Evolutionary conservation across 92 coral and sea anemone genomes (phyloP).

Genomic region (Epizoanthus stellaris): DNA sequence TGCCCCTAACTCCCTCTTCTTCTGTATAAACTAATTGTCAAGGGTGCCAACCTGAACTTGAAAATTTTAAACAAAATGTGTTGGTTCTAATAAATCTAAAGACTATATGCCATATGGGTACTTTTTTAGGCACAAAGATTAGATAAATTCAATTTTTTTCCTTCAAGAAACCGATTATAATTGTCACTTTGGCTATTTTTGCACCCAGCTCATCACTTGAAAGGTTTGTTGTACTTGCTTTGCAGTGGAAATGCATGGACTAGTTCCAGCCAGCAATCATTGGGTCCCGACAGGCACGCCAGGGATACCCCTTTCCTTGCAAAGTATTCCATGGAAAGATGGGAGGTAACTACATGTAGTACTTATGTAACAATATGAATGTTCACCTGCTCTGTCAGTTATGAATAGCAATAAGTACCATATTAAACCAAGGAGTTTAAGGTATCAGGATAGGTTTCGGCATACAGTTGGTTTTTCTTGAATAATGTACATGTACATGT

Average conservation of each 20-base stretch:
- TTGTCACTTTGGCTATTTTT: not conserved
- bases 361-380: not conserved
- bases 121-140: too few species aligned
- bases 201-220: not conserved
- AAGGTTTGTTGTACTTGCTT: not conserved
- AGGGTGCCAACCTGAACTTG: too few species aligned
- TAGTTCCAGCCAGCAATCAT: slow-evolving; percentile 65
- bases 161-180: not conserved
- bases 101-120: too few species aligned
- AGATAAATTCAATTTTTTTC: not conserved
- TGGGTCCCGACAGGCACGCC: slow-evolving; percentile 88
- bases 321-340: slow-evolving; percentile 92
- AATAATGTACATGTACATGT: too few species aligned
- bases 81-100: too few species aligned
- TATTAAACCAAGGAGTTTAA: too few species aligned
- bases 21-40: too few species aligned
- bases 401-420: not conserved
- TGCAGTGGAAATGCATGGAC: slow-evolving; percentile 92
- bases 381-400: not conserved
- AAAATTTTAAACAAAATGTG: too few species aligned
- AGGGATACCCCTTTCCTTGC: slow-evolving; percentile 86
- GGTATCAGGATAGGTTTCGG: too few species aligned
- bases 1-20: too few species aligned
- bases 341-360: slow-evolving; percentile 81
- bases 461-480: too few species aligned